Conservation (phyloP, 2,113 vertebrate species). For the Condylura cristata region DNA sequence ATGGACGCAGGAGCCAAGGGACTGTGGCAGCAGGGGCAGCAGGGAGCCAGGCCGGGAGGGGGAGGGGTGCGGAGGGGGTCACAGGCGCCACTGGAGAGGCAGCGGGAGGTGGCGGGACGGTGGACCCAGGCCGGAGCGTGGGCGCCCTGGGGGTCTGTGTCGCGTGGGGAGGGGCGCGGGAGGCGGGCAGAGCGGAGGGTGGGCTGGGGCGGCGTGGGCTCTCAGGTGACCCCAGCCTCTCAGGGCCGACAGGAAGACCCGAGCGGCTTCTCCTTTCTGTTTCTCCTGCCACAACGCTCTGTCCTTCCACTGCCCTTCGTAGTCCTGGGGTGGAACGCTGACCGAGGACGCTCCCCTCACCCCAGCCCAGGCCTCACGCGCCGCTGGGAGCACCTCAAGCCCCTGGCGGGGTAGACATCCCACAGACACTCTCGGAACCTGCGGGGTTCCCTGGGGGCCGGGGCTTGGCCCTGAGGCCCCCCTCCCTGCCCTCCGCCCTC, state of each 20-base stretch:
- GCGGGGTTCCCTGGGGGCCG: too few relatives aligned
- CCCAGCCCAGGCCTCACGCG: too few relatives aligned
- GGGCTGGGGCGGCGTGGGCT: too few relatives aligned
- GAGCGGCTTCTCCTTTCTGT: background rate
- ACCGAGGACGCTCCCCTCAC: too few relatives aligned
- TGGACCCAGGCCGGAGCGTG: background rate
- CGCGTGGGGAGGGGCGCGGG: rapidly evolving
- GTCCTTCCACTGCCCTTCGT: background rate
- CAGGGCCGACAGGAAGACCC: background rate
- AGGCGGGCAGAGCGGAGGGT: too few relatives aligned
- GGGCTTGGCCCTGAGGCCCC: too few relatives aligned
- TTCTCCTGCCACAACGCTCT: too few relatives aligned
- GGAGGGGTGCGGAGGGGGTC: background rate
- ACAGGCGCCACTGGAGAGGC: background rate
- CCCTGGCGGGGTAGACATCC: too few relatives aligned
- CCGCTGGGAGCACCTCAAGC: too few relatives aligned
- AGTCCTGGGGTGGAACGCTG: too few relatives aligned
- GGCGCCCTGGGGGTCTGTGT: background rate
- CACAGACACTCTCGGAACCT: too few relatives aligned
- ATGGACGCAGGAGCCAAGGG: background rate
- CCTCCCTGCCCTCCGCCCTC: too few relatives aligned
- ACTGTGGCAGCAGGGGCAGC: background rate
- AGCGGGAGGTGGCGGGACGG: background rate
- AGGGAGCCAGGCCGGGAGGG: rapidly evolving
- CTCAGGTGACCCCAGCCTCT: background rate